Conservation (phyloP, 1,140 invertebrate genomes). For the Stegodyphus dumicola region DNA sequence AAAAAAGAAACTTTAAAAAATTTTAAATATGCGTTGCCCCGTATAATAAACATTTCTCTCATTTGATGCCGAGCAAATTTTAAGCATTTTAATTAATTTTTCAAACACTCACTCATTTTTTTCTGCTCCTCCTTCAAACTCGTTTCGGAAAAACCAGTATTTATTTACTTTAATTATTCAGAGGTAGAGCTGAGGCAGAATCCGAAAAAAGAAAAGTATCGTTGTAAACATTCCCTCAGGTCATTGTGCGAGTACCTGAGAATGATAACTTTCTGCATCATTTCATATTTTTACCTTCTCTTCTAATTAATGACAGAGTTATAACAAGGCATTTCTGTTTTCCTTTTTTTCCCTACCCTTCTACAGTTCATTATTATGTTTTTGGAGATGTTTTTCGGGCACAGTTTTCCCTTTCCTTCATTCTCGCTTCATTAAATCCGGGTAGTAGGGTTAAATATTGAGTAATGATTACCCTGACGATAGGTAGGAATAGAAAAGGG, state of each 20-base stretch:
- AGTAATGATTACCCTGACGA: conserved; percentile 18
- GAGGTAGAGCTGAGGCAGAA: not conserved
- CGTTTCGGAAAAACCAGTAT: not conserved
- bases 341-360: not conserved
- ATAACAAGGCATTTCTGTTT: too few species aligned
- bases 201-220: not conserved
- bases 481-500: not conserved
- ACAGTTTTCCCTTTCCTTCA: not conserved
- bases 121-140: not conserved
- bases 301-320: conserved; percentile 33
- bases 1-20: not conserved
- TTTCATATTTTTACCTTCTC: conserved; percentile 6
- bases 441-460: conserved; percentile 43
- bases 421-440: conserved; percentile 23
- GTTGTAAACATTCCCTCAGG: conserved; percentile 22
- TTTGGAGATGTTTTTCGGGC: conserved; percentile 15
- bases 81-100: conserved; percentile 40
- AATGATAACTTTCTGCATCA: conserved; percentile 8
- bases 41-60: conserved; percentile 12
- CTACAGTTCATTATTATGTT: conserved; percentile 21
- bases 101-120: conserved; percentile 19
- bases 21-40: not conserved
- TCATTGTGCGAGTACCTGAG: not conserved
- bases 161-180: conserved; percentile 5
- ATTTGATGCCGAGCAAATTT: not conserved